Percentiles rank a stretch among this genome's conserved stretches.
phyloP scores from a whole-genome alignment of 2,113 vertebrate species.

The Syrrhaptes paradoxus region DNA sequence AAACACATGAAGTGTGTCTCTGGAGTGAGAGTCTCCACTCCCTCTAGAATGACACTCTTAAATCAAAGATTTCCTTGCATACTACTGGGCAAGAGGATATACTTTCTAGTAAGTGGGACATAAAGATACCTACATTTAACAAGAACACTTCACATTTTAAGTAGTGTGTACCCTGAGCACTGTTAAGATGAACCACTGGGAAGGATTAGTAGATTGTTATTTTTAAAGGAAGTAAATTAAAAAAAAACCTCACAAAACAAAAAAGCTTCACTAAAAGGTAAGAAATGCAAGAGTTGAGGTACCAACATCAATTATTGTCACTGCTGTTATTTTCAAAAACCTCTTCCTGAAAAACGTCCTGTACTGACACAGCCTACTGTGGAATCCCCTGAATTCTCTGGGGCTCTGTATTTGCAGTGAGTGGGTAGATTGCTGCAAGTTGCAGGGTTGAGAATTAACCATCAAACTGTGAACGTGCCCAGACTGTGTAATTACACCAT shows the following conservation, averaged over 20 bases:
- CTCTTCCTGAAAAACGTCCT: background rate
- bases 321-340: background rate
- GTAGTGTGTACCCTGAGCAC: background rate
- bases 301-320: background rate
- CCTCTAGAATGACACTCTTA: background rate
- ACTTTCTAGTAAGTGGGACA: background rate
- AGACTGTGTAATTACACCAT: background rate
- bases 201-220: background rate
- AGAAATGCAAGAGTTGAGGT: background rate
- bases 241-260: background rate
- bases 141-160: background rate
- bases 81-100: background rate
- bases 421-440: background rate
- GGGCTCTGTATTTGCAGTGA: background rate
- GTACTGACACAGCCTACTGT: background rate
- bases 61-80: background rate
- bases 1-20: background rate
- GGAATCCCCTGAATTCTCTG: background rate
- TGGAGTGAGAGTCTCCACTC: background rate
- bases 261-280: background rate
- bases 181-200: background rate
- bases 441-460: background rate
- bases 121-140: background rate
- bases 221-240: background rate
- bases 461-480: background rate